phyloP scores from a whole-genome alignment of 2,113 vertebrate species.

The Thryonomys swinderianus region DNA sequence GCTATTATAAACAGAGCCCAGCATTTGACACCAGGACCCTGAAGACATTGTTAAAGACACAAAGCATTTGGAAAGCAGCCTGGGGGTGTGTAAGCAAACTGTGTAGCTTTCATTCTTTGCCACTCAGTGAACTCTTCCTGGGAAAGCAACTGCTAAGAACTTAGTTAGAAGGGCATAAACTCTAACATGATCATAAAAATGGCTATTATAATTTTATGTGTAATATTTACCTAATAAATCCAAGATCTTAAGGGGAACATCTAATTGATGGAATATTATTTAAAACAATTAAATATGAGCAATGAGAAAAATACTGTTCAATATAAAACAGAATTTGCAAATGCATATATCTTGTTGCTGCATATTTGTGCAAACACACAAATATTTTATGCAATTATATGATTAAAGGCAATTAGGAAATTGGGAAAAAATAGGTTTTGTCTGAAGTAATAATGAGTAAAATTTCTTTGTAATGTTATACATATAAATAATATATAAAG shows the following conservation, averaged over 20 bases:
- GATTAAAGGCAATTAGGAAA: not conserved
- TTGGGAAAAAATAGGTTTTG: not conserved
- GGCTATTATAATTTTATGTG: not conserved
- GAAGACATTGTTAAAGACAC: not conserved
- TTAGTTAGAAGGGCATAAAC: conserved; percentile 14
- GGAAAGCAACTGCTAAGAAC: conserved; percentile 23
- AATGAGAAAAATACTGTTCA: not conserved
- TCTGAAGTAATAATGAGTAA: not conserved
- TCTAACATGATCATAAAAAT: conserved; percentile 23
- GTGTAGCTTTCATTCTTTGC: not conserved
- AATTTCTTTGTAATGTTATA: not conserved
- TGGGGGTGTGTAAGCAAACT: not conserved
- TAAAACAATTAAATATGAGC: not conserved
- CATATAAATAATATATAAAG: too few relatives aligned
- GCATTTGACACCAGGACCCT: not conserved
- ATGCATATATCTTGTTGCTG: not conserved
- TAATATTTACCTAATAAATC: conserved; percentile 10
- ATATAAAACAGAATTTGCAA: not conserved
- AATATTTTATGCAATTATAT: conserved; percentile 44
- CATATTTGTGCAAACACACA: conserved; percentile 8
- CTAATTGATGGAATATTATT: not conserved
- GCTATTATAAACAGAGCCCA: not conserved
- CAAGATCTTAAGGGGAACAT: not conserved
- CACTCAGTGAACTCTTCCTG: not conserved
- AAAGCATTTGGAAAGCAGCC: not conserved